Evolutionary conservation across 2,888 invertebrate species (phyloP).

Genomic region (Xestia xanthographa): DNA sequence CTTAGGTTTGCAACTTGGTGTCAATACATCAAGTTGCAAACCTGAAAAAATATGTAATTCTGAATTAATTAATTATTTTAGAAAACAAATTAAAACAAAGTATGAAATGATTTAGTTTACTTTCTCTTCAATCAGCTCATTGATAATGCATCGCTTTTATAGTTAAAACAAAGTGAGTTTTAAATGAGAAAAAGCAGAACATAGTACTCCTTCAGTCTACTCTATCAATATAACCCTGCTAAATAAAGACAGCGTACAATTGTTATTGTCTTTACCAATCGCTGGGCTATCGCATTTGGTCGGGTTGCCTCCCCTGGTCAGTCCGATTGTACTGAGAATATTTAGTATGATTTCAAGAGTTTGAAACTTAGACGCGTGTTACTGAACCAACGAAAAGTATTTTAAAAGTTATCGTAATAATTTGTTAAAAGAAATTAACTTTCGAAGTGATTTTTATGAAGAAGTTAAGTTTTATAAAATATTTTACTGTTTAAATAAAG

Average conservation of each 20-base stretch:
- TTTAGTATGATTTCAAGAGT: slow-evolving; percentile 59
- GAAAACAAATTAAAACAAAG: not conserved
- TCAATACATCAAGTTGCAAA: not conserved
- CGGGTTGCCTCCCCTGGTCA: slow-evolving; percentile 42
- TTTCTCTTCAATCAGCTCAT: not conserved
- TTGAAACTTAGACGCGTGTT: slow-evolving; percentile 47
- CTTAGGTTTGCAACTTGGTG: no score
- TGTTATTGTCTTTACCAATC: slow-evolving; percentile 35
- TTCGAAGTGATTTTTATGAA: slow-evolving; percentile 11
- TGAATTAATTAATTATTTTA: not conserved
- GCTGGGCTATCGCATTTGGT: slow-evolving; percentile 31
- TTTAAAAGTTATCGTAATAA: slow-evolving; percentile 27
- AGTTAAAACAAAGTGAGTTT: slow-evolving; percentile 16
- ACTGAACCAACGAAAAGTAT: not conserved
- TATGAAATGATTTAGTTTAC: not conserved
- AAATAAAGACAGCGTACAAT: slow-evolving; percentile 51
- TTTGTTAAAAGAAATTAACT: slow-evolving; percentile 12
- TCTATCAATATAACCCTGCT: slow-evolving; percentile 65
- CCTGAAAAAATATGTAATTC: not conserved
- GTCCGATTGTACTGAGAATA: slow-evolving; percentile 30
- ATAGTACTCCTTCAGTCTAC: slow-evolving; percentile 54
- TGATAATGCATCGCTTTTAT: not conserved
- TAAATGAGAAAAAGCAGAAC: slow-evolving; percentile 49
- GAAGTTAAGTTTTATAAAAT: not conserved
- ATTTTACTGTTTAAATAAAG: not conserved